Evolutionary conservation across 2,888 invertebrate species (phyloP), one percentile per base, ranked within the genome.

Genomic region (Apotomis turbidana): DNA sequence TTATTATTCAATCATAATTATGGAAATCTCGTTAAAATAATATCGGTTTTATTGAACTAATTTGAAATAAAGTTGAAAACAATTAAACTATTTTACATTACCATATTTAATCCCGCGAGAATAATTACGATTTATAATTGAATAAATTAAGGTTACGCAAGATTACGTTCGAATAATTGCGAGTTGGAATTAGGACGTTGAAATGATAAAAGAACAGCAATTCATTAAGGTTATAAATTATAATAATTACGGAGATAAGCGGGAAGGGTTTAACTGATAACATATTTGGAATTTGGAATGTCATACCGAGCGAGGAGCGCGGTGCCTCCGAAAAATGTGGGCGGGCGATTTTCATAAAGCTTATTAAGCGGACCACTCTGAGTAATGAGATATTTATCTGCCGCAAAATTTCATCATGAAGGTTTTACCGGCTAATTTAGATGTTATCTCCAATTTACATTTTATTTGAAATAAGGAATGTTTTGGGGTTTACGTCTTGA

Each of bases 171-270:
- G 49, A n/a, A 38, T 49, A 61, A 71, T 57, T 57, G 55, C 46
- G 61, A 64, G 59, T 55, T 55, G 64, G 41, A 54, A 64, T 64
- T 54, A 55, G 15, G 60, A 66, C 54, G 67, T 60, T 38, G 54
- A 61, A 55, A 71, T 57, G 67, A 61, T 71, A 71, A 71, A 62
- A 61, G 61, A 60, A 68, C 57, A 71, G 63, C 36, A 60, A 66
- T 70, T 64, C 44, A 58, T 68, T 58, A 62, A 27, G 57, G 41
- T 41, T 62, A 52, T 68, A 71, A 68, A 71, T 71, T 71, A 62
- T 57, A 52, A 62, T 62, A 62, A 71, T 68, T 67, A 58, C 27
- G 44, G 55, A 57, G 67, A 52, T 68, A 68, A 67, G 55, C 41
- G 49, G 55, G 6, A 61, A 69, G 61, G 67, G 67, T 71, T 27